Percentiles rank a stretch among this genome's conserved stretches.
phyloP scores from a whole-genome alignment of 2,888 invertebrate species.

The Lepidocyrtoides sp. region DNA sequence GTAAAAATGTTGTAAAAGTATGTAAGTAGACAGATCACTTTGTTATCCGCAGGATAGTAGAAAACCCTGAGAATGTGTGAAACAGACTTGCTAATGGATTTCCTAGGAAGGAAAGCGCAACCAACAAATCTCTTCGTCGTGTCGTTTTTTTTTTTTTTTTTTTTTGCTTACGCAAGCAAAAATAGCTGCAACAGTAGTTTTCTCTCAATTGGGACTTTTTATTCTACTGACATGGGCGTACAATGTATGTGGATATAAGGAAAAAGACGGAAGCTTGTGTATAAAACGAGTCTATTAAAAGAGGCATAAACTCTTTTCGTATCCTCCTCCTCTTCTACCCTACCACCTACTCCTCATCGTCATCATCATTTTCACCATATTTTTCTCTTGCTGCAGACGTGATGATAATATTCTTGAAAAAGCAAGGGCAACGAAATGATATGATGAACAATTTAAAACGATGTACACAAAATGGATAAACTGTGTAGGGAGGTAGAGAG shows the following conservation, averaged over 20 bases:
- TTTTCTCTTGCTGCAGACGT: neutral
- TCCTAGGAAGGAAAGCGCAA: slow-evolving; percentile 51
- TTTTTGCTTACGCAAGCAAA: slow-evolving; percentile 77
- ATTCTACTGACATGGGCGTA: too few species aligned
- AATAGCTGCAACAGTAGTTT: slow-evolving; percentile 57
- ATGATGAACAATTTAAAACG: too few species aligned
- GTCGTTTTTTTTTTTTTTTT: too few species aligned
- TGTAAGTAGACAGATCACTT: neutral
- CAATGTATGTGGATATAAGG: neutral
- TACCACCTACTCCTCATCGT: neutral
- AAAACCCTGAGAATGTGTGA: slow-evolving; percentile 15
- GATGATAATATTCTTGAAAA: too few species aligned
- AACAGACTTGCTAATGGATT: slow-evolving; percentile 69
- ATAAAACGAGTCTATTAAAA: slow-evolving; percentile 27
- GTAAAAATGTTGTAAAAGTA: too few species aligned
- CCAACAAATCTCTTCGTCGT: slow-evolving; percentile 51
- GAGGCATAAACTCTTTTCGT: neutral
- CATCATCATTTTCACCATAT: neutral
- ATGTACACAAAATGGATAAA: neutral
- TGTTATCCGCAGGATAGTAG: neutral
- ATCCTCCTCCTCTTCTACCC: too few species aligned
- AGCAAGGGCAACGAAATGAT: too few species aligned
- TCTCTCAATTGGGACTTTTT: neutral
- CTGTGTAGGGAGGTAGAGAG: neutral
- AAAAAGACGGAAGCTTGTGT: neutral